phyloP scores from a whole-genome alignment of 2,888 invertebrate species.

The Gortyna flavago region DNA sequence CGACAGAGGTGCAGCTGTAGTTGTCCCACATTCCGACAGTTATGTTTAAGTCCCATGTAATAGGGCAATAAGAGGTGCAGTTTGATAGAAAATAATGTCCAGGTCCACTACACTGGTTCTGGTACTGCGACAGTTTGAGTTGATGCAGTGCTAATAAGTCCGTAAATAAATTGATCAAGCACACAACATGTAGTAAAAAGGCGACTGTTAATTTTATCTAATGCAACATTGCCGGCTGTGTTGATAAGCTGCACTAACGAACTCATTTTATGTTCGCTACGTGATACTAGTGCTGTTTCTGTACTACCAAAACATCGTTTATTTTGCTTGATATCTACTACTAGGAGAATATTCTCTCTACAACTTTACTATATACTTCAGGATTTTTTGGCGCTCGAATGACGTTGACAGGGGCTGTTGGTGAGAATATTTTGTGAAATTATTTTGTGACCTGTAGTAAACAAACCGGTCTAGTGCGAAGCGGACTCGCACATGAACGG shows the following conservation, averaged over 20 bases:
- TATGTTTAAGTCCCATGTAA: background rate
- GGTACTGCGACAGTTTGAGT: background rate
- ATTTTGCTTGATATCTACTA: background rate
- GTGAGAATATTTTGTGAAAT: background rate
- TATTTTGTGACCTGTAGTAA: background rate
- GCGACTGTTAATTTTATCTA: constrained; percentile 55
- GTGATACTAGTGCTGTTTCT: constrained; percentile 33
- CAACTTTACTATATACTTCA: background rate
- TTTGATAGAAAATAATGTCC: background rate
- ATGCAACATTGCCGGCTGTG: constrained; percentile 28
- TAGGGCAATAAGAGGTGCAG: background rate
- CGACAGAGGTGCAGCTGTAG: background rate
- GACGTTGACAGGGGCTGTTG: background rate
- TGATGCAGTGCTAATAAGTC: constrained; percentile 5
- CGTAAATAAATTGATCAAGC: constrained; percentile 18
- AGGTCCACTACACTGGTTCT: background rate
- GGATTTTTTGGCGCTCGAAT: background rate
- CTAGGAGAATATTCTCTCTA: background rate
- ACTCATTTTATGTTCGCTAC: constrained; percentile 30
- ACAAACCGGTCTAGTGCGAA: background rate
- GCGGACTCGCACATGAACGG: no score
- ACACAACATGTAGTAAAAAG: constrained; percentile 29
- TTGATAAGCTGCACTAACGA: constrained; percentile 48
- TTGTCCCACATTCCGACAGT: background rate
- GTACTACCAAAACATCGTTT: constrained; percentile 7